phyloP scores from a whole-genome alignment of 2,113 vertebrate species.

The Rhizomys pruinosus region DNA sequence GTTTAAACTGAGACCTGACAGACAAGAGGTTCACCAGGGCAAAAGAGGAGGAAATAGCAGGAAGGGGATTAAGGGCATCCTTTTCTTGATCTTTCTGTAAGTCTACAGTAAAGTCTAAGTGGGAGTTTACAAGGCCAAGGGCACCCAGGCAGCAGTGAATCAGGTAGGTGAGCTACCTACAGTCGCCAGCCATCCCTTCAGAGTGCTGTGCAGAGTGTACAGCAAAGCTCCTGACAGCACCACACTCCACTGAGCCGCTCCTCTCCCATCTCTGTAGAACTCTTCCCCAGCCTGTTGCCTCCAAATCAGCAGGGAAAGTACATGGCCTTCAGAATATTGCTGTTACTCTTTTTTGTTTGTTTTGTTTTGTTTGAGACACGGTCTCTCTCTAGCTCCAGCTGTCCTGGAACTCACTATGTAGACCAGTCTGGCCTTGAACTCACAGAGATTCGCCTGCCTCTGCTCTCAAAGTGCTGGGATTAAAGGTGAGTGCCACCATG shows the following conservation, averaged over 20 bases:
- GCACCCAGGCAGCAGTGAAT: background rate
- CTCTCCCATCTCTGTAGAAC: background rate
- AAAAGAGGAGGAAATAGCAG: background rate
- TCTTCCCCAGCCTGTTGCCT: background rate
- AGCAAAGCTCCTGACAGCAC: no score
- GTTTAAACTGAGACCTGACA: background rate
- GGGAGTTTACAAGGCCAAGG: no score
- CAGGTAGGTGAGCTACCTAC: background rate
- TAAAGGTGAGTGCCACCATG: no score
- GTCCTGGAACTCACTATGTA: no score
- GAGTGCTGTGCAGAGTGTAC: background rate
- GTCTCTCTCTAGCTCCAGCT: no score
- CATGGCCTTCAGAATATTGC: background rate
- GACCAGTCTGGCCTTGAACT: no score
- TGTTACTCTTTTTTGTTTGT: no score
- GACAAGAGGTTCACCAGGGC: background rate
- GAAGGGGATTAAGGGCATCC: rapidly evolving
- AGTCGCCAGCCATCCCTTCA: background rate
- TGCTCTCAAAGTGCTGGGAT: no score
- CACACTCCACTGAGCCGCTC: background rate
- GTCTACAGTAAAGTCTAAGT: background rate
- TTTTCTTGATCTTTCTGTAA: background rate
- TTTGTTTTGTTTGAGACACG: no score
- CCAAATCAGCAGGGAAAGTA: background rate
- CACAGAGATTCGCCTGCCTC: no score